These are phyloP conservation scores for Archegozetes longisetosus DNA, from an alignment of 1,140 invertebrate species.

Conservation along the genomic window DNA sequence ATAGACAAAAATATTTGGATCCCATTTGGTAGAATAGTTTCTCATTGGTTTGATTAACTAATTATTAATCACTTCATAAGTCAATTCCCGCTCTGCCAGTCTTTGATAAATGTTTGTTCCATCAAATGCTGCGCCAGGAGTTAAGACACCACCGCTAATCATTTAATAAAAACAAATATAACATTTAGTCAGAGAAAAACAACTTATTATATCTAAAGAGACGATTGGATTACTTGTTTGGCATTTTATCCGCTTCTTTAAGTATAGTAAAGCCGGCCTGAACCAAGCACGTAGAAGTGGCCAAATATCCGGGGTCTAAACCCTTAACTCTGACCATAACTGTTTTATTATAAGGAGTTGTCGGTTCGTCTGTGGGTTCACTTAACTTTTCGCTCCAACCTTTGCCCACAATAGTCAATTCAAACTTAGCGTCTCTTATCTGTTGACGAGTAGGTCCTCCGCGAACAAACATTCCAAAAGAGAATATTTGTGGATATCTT, in stretches of 20 bases:
- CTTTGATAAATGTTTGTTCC: conserved; percentile 45
- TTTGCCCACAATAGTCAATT: conserved; percentile 47
- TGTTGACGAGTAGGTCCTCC: conserved; percentile 46
- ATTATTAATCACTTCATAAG: conserved; percentile 34
- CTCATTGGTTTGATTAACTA: too few species aligned
- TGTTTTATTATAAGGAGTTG: conserved; percentile 43
- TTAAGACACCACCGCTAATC: conserved; percentile 40
- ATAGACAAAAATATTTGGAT: too few species aligned
- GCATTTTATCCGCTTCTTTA: conserved; percentile 55
- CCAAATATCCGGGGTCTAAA: conserved; percentile 55
- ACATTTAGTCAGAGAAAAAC: too few species aligned
- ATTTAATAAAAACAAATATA: conserved; percentile 26
- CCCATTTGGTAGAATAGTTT: too few species aligned
- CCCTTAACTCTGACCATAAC: conserved; percentile 42
- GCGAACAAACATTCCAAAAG: conserved; percentile 45
- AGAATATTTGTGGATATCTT: conserved; percentile 55
- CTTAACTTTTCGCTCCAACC: conserved; percentile 54
- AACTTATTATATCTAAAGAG: neutral
- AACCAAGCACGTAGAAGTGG: conserved; percentile 53
- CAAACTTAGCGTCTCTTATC: conserved; percentile 44
- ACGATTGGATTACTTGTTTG: conserved; percentile 36
- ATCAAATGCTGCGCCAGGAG: conserved; percentile 41
- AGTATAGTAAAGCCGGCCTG: conserved; percentile 55
- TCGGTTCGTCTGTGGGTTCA: conserved; percentile 42
- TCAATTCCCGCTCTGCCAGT: conserved; percentile 40